Evolutionary conservation across 1,140 invertebrate species (phyloP).

Genomic region (Drosophila punjabiensis): DNA sequence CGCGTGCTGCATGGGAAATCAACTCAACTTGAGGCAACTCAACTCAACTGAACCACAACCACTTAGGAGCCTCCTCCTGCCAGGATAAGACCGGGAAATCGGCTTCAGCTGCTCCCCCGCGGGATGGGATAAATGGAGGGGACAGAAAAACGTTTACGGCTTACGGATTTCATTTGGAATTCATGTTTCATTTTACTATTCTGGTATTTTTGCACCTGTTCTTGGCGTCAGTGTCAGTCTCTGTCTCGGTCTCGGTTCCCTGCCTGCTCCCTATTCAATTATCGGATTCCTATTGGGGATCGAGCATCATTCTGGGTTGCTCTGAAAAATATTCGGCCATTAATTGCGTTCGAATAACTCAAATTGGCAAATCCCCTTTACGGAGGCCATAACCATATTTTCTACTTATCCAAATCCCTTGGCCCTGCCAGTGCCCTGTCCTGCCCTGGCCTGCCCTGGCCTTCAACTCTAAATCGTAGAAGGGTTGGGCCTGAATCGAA

Average conservation of each 20-base stretch:
- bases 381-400: slow-evolving; percentile 48
- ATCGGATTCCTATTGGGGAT: slow-evolving; percentile 12
- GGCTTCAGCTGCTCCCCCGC: slow-evolving; percentile 25
- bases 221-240: not conserved
- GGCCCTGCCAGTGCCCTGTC: not conserved
- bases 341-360: slow-evolving; percentile 53
- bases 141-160: slow-evolving; percentile 22
- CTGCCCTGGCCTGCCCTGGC: too few species aligned
- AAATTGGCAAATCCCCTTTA: slow-evolving; percentile 37
- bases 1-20: slow-evolving; percentile 28
- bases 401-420: slow-evolving; percentile 40
- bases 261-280: slow-evolving; percentile 18
- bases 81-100: slow-evolving; percentile 12
- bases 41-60: slow-evolving; percentile 19
- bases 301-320: slow-evolving; percentile 9
- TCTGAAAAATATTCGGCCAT: slow-evolving; percentile 21
- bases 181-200: slow-evolving; percentile 64
- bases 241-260: too few species aligned
- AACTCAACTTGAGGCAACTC: not conserved
- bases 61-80: slow-evolving; percentile 4
- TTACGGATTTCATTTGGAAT: slow-evolving; percentile 62
- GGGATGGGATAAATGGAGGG: not conserved
- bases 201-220: slow-evolving; percentile 45
- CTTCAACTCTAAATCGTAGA: slow-evolving; percentile 4
- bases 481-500: slow-evolving; percentile 28